Percentiles rank a stretch among this genome's conserved stretches.
phyloP scores from a whole-genome alignment of 2,888 invertebrate genomes.

The Tetranychus piercei region DNA sequence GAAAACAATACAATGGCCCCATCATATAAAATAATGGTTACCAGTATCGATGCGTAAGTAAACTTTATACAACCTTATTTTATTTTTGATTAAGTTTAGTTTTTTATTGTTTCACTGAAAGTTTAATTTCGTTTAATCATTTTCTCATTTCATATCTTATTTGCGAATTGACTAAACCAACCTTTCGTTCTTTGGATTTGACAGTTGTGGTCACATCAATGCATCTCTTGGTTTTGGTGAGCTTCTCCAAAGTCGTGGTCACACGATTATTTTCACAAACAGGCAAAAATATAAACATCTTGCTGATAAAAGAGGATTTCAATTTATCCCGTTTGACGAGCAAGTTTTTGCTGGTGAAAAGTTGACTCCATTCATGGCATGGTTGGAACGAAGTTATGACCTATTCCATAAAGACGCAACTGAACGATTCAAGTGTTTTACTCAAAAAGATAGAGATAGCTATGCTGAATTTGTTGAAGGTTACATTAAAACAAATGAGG shows the following conservation, averaged over 20 bases:
- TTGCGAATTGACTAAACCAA: too few species aligned
- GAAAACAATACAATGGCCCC: not conserved
- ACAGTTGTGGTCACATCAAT: constrained; percentile 4
- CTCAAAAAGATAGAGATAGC: not conserved
- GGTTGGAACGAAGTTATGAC: not conserved
- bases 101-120: too few species aligned
- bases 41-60: not conserved
- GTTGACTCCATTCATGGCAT: not conserved
- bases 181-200: too few species aligned
- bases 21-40: not conserved
- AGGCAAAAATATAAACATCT: not conserved
- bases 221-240: not conserved
- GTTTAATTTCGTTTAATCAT: too few species aligned
- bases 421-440: not conserved
- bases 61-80: not conserved
- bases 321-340: not conserved
- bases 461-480: not conserved
- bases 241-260: not conserved
- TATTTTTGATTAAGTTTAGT: not conserved
- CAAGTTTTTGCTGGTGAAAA: not conserved
- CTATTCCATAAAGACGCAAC: not conserved
- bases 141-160: too few species aligned
- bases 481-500: not conserved
- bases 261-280: not conserved
- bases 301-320: not conserved